Conservation (phyloP, 2,888 invertebrate species). For the Chouioia cunea region DNA sequence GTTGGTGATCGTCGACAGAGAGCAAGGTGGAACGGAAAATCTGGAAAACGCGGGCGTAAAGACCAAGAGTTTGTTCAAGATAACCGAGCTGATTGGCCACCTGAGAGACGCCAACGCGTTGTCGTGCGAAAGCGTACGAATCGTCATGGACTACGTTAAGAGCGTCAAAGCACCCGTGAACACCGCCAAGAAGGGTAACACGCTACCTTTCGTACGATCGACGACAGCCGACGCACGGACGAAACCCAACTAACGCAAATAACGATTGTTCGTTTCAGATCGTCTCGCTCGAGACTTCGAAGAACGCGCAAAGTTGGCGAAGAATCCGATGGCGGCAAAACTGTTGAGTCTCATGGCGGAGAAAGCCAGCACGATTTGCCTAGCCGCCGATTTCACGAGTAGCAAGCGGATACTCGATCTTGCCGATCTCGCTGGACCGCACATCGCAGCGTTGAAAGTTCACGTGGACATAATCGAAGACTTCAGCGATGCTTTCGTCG, state of each 20-base stretch:
- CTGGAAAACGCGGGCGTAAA: conserved; percentile 78
- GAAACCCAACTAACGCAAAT: too few species aligned
- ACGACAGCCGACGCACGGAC: too few species aligned
- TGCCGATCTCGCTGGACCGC: conserved; percentile 82
- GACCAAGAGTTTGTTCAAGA: conserved; percentile 78
- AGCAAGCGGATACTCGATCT: conserved; percentile 79
- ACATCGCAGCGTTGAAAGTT: conserved; percentile 89
- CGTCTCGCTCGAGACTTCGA: conserved; percentile 66
- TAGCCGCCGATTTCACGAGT: conserved; percentile 88
- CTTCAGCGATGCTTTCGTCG: conserved; percentile 77
- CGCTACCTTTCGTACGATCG: too few species aligned
- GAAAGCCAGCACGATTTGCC: conserved; percentile 90
- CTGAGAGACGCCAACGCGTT: conserved; percentile 76
- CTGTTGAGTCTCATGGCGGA: conserved; percentile 83
- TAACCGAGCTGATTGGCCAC: conserved; percentile 75
- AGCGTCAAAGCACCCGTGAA: conserved; percentile 69
- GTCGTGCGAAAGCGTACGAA: conserved; percentile 72
- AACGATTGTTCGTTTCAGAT: too few species aligned
- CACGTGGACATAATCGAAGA: conserved; percentile 91
- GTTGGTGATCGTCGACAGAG: conserved; percentile 89
- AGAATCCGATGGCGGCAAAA: conserved; percentile 74
- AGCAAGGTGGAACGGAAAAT: conserved; percentile 88
- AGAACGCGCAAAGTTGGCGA: conserved; percentile 73
- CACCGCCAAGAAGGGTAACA: conserved; percentile 17
- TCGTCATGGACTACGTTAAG: conserved; percentile 72